Percentiles rank a stretch among this genome's conserved stretches.
These are phyloP conservation scores for Anoura caudifer DNA, from an alignment of 2,113 vertebrate species.

Conservation along the genomic window DNA sequence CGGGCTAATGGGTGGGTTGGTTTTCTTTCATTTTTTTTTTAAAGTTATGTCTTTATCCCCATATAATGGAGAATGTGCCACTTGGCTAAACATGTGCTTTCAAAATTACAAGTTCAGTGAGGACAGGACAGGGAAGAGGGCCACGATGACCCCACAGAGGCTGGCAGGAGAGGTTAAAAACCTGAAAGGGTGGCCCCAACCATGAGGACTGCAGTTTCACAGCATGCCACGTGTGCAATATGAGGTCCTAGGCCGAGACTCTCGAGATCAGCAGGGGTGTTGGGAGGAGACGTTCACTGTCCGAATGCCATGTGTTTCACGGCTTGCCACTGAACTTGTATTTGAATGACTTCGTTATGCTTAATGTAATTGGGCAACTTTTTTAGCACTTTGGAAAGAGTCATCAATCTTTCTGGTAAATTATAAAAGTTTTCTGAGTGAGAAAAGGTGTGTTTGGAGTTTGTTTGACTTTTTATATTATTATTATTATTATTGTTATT, in stretches of 20 bases:
- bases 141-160: background rate
- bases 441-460: constrained; percentile 82
- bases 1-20: constrained; percentile 19
- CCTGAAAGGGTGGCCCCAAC: constrained; percentile 21
- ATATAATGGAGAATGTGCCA: constrained; percentile 75
- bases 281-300: constrained; percentile 17
- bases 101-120: constrained; percentile 66
- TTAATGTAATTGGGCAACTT: constrained; percentile 85
- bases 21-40: background rate
- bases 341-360: constrained; percentile 80
- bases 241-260: constrained; percentile 42
- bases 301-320: constrained; percentile 52
- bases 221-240: constrained; percentile 66
- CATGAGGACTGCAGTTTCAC: background rate
- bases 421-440: constrained; percentile 82
- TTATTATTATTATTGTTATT: constrained; percentile 75
- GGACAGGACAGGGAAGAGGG: background rate
- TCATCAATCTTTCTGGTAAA: constrained; percentile 85
- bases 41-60: constrained; percentile 66
- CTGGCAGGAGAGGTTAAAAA: constrained; percentile 48
- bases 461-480: constrained; percentile 85
- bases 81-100: constrained; percentile 66
- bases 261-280: background rate
- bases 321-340: constrained; percentile 72
- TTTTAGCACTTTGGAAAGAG: constrained; percentile 93